These are phyloP conservation scores for Hozukius guyotensis DNA, from an alignment of 2,797 vertebrate species.

Conservation along the genomic window DNA sequence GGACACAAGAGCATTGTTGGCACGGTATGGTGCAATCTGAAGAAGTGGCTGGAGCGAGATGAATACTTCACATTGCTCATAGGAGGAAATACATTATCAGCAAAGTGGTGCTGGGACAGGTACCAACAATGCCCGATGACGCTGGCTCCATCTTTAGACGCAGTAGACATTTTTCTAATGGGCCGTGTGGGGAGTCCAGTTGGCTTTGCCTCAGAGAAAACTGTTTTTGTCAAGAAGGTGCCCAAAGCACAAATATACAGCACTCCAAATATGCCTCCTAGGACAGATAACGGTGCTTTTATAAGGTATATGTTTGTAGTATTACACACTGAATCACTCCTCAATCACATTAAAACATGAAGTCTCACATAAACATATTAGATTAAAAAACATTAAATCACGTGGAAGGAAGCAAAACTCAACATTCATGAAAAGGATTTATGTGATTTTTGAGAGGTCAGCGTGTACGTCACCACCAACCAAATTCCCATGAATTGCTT, in stretches of 20 bases:
- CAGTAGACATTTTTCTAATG: constrained; percentile 23
- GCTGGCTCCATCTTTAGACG: constrained; percentile 19
- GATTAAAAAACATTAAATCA: neutral
- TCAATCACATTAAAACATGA: neutral
- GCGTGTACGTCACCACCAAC: neutral
- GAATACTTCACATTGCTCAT: neutral
- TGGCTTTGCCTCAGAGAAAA: constrained; percentile 20
- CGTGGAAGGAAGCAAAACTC: neutral
- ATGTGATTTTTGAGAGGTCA: neutral
- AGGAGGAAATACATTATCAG: constrained; percentile 12
- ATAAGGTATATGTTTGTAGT: neutral
- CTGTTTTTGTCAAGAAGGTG: neutral
- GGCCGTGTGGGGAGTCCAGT: neutral
- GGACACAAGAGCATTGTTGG: neutral
- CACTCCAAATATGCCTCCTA: neutral
- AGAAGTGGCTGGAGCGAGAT: constrained; percentile 2
- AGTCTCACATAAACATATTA: neutral
- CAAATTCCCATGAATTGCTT: neutral
- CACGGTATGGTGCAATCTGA: neutral
- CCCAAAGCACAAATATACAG: neutral
- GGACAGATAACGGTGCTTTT: neutral
- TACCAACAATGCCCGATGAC: constrained; percentile 22
- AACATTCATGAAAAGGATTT: neutral
- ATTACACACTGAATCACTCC: neutral
- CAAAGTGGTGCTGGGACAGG: constrained; percentile 6